Conservation (phyloP, 2,113 vertebrate genomes). For the Sminthopsis crassicaudata region DNA sequence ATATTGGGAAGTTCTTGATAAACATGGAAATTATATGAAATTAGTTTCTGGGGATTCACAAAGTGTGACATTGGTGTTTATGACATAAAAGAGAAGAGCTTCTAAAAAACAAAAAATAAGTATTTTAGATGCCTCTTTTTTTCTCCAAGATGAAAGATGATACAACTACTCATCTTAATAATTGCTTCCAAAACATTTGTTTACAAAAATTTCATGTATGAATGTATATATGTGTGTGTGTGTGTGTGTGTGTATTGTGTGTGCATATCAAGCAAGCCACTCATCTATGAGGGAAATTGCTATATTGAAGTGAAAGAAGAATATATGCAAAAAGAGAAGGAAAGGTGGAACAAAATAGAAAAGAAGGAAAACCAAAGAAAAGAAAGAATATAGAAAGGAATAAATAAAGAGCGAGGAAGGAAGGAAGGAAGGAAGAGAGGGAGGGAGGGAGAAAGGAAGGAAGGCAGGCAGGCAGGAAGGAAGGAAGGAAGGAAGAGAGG, state of each 20-base stretch:
- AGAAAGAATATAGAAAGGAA: background rate
- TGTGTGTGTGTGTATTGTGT: background rate
- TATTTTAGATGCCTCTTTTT: constrained; percentile 32
- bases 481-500: too few species aligned
- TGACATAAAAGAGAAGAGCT: constrained; percentile 40
- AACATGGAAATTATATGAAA: constrained; percentile 65
- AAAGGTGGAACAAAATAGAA: background rate
- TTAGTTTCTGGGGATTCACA: constrained; percentile 55
- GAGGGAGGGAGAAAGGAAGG: too few species aligned
- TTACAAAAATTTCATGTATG: constrained; percentile 7
- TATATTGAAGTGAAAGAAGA: constrained; percentile 27
- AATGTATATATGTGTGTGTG: background rate
- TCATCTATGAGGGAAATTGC: constrained; percentile 41
- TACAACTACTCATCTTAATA: constrained; percentile 21
- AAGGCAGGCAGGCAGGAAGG: too few species aligned
- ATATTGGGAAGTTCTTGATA: constrained; percentile 39
- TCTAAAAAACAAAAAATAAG: constrained; percentile 28
- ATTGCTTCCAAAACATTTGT: background rate
- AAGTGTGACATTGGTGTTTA: constrained; percentile 68
- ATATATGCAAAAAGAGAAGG: background rate
- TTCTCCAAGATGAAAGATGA: constrained; percentile 44
- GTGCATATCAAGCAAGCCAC: constrained; percentile 20
- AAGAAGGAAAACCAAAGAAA: background rate
- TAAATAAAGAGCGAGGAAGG: background rate
- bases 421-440: background rate